Evolutionary conservation across 2,113 vertebrate genomes (phyloP).

Genomic region (Rhabdomys dilectus): DNA sequence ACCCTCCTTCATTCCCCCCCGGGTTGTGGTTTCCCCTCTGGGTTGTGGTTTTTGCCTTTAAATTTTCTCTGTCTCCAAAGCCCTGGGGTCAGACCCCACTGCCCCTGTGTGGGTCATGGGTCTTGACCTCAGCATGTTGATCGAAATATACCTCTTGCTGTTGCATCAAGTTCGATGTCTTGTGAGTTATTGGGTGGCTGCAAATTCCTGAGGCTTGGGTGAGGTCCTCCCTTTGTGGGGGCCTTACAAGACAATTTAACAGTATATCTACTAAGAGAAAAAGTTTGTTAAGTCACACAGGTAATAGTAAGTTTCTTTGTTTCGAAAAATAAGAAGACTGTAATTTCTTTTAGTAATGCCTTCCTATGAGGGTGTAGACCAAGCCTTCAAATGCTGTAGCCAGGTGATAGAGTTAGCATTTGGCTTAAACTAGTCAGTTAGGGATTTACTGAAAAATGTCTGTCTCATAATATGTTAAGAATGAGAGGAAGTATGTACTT

Average conservation of each 20-base stretch:
- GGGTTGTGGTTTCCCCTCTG: too few species aligned
- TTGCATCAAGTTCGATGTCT: too few species aligned
- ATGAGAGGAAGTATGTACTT: background rate
- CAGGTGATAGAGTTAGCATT: background rate
- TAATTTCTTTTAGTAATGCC: background rate
- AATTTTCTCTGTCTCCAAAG: too few species aligned
- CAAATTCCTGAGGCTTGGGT: too few species aligned
- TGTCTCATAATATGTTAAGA: background rate
- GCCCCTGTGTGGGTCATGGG: too few species aligned
- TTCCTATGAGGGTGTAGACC: background rate
- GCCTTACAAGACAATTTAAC: background rate
- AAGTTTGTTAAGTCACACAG: background rate
- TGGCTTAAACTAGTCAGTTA: background rate
- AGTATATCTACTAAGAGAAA: background rate
- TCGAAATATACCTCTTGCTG: too few species aligned
- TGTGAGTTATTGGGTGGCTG: too few species aligned
- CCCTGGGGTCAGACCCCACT: too few species aligned
- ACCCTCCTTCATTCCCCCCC: too few species aligned
- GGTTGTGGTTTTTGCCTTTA: too few species aligned
- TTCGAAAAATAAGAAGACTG: background rate
- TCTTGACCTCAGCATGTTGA: too few species aligned
- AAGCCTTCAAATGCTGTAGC: background rate
- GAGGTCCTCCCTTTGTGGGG: too few species aligned
- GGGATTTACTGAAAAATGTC: background rate
- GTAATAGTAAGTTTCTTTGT: background rate